Conservation (phyloP, 2,797 vertebrate genomes). For the Tinamus major region DNA sequence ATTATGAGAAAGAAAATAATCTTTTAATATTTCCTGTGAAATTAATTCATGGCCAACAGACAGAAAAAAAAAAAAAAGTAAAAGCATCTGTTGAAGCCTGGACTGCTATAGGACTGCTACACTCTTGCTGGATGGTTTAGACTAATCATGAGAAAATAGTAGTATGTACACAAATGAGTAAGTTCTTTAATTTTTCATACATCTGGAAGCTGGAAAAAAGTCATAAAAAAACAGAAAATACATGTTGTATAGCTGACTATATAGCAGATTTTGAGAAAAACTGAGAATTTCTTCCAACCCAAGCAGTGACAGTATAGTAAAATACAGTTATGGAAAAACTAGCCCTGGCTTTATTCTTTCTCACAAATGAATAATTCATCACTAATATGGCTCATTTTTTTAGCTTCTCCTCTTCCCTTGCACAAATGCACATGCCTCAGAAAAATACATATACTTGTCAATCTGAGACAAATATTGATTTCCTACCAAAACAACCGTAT, state of each 20-base stretch:
- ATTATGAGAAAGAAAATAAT: not conserved
- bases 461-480: not conserved
- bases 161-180: constrained; percentile 21
- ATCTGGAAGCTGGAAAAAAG: constrained; percentile 20
- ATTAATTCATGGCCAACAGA: not conserved
- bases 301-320: not conserved
- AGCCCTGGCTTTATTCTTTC: not conserved
- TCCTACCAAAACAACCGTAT: not conserved
- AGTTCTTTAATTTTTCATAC: constrained; percentile 50
- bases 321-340: not conserved
- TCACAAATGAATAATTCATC: not conserved
- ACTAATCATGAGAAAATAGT: constrained; percentile 53
- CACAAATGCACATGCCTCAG: rapidly evolving
- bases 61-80: not conserved
- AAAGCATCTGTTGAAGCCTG: not conserved
- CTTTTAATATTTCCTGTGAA: not conserved
- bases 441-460: not conserved
- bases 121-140: constrained; percentile 51
- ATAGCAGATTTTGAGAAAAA: not conserved
- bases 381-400: not conserved
- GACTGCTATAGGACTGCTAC: constrained; percentile 15
- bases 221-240: not conserved
- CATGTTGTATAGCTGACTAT: not conserved
- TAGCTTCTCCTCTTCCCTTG: not conserved
- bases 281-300: not conserved